phyloP scores from a whole-genome alignment of 2,888 invertebrate species.

The Schizotus pectinicornis region DNA sequence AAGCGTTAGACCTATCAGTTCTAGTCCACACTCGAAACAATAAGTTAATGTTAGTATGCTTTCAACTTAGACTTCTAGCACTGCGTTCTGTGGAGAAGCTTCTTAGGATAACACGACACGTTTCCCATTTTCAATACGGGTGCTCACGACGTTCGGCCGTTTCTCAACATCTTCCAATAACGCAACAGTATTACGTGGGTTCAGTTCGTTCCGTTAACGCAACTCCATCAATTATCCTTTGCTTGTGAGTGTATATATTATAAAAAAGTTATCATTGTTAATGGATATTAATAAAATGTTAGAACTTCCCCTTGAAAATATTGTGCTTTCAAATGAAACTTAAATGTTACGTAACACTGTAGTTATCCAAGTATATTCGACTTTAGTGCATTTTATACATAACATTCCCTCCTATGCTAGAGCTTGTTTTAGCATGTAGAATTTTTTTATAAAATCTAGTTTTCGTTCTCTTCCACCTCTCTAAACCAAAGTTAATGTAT shows the following conservation, averaged over 20 bases:
- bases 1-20: slow-evolving; percentile 13
- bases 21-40: slow-evolving; percentile 20
- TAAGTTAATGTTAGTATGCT: slow-evolving; percentile 22
- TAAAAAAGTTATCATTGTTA: slow-evolving; percentile 28
- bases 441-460: slow-evolving; percentile 23
- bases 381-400: slow-evolving; percentile 37
- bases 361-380: slow-evolving; percentile 26
- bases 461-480: slow-evolving; percentile 22
- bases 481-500: slow-evolving; percentile 20
- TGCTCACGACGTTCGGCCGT: slow-evolving; percentile 8
- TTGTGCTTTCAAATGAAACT: slow-evolving; percentile 39
- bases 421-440: slow-evolving; percentile 26
- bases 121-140: slow-evolving; percentile 18
- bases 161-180: slow-evolving; percentile 18
- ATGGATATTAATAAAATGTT: slow-evolving; percentile 25
- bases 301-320: slow-evolving; percentile 37
- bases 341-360: slow-evolving; percentile 30
- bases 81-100: slow-evolving; percentile 9
- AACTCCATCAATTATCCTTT: slow-evolving; percentile 40
- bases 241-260: slow-evolving; percentile 33
- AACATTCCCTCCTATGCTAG: slow-evolving; percentile 36
- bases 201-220: slow-evolving; percentile 33
- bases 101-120: slow-evolving; percentile 8
- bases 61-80: slow-evolving; percentile 21
- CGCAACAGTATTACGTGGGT: slow-evolving; percentile 21